These are phyloP conservation scores for Bellardia bayeri DNA, from an alignment of 2,888 invertebrate species.

Conservation along the genomic window DNA sequence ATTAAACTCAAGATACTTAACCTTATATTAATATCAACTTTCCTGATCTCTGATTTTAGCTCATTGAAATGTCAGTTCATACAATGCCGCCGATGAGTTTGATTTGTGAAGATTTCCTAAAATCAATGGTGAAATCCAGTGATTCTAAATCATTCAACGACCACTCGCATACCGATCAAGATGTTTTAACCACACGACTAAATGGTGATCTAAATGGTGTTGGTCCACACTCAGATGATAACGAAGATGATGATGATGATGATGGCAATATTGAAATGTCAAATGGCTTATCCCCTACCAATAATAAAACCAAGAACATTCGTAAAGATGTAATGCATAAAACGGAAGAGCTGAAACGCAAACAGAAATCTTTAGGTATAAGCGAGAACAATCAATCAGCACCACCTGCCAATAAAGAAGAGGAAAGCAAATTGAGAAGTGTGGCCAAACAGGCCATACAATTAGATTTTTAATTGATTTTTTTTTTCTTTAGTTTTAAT, in stretches of 20 bases:
- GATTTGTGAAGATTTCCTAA: constrained; percentile 81
- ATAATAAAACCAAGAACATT: constrained; percentile 44
- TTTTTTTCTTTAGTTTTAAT: constrained; percentile 1
- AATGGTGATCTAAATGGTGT: constrained; percentile 68
- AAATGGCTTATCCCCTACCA: constrained; percentile 29
- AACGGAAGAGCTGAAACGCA: constrained; percentile 67
- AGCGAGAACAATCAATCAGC: not conserved
- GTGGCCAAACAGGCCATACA: constrained; percentile 75
- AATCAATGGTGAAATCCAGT: constrained; percentile 78
- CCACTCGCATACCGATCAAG: not conserved
- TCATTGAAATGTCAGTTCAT: constrained; percentile 82
- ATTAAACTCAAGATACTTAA: not conserved
- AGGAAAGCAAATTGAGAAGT: constrained; percentile 76
- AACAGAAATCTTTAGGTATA: constrained; percentile 45
- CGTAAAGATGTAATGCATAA: constrained; percentile 77
- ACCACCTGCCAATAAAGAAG: constrained; percentile 35
- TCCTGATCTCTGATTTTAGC: constrained; percentile 76
- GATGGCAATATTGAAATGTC: constrained; percentile 24
- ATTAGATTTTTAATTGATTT: constrained; percentile 76
- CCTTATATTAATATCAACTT: not conserved
- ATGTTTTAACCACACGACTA: constrained; percentile 50
- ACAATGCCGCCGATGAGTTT: constrained; percentile 83
- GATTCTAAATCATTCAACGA: constrained; percentile 56
- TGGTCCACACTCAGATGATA: constrained; percentile 69
- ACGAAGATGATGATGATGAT: constrained; percentile 65